Evolutionary conservation across 2,113 vertebrate genomes (phyloP).

Genomic region (Carlito syrichta): DNA sequence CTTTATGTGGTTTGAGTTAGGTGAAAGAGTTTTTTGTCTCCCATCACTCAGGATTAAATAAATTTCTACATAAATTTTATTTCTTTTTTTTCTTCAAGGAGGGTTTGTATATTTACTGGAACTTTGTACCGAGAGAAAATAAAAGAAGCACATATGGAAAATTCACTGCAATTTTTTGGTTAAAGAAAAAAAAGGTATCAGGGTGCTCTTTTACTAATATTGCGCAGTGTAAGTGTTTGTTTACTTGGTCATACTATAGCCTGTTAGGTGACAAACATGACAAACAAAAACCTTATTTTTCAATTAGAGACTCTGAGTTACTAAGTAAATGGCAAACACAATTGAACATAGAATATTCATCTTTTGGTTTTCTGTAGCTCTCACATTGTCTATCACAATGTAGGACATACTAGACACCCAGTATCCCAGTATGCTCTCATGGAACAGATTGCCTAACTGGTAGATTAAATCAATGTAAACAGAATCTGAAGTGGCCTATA

Average conservation of each 20-base stretch:
- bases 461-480: neutral
- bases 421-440: neutral
- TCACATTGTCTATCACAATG: neutral
- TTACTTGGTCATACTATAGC: neutral
- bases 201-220: neutral
- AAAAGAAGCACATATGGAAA: conserved; percentile 36
- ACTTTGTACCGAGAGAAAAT: conserved; percentile 52
- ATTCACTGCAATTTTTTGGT: conserved; percentile 26
- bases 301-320: neutral
- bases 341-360: neutral
- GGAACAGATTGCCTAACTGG: neutral
- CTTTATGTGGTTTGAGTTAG: conserved; percentile 68
- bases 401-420: neutral
- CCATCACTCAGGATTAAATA: conserved; percentile 66
- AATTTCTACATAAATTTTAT: conserved; percentile 62
- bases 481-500: neutral
- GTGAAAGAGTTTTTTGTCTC: conserved; percentile 70
- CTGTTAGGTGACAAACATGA: neutral
- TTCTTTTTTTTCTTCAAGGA: conserved; percentile 43
- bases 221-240: neutral
- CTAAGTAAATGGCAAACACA: neutral
- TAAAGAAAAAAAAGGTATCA: neutral
- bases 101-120: conserved; percentile 59
- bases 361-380: neutral
- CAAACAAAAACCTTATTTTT: neutral